Evolutionary conservation across 2,113 vertebrate species (phyloP).

Genomic region (Fulmarus glacialis): DNA sequence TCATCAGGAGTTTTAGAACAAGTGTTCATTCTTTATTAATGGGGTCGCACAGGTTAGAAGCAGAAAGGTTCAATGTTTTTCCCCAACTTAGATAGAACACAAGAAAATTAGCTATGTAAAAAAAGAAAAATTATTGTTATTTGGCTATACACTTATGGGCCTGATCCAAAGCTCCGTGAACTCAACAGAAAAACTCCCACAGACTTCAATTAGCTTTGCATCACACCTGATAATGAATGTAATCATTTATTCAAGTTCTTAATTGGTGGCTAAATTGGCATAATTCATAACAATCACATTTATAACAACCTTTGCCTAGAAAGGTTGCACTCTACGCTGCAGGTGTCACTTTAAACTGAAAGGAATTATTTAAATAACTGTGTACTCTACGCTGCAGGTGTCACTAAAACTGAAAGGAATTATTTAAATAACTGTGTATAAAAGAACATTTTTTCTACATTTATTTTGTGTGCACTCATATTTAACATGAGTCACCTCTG

Average conservation of each 20-base stretch:
- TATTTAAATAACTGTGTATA: background rate
- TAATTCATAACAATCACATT: background rate
- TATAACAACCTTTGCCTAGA: background rate
- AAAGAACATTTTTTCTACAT: background rate
- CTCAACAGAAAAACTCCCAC: background rate
- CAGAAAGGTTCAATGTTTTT: background rate
- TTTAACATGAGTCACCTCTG: background rate
- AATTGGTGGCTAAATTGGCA: background rate
- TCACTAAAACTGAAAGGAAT: background rate
- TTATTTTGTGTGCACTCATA: background rate
- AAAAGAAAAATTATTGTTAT: background rate
- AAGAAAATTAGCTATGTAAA: background rate
- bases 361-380: background rate
- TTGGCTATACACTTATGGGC: background rate
- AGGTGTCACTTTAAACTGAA: background rate
- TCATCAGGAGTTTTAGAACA: background rate
- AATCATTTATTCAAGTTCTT: conserved; percentile 2
- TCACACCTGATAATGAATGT: background rate
- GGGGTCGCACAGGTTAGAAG: background rate
- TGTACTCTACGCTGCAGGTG: background rate
- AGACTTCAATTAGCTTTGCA: conserved; percentile 2
- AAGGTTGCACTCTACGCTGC: background rate
- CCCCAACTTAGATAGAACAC: background rate
- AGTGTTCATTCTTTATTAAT: background rate
- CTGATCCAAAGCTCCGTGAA: background rate